Evolutionary conservation across 2,113 vertebrate genomes (phyloP).

Genomic region (Nansenia antarctica): DNA sequence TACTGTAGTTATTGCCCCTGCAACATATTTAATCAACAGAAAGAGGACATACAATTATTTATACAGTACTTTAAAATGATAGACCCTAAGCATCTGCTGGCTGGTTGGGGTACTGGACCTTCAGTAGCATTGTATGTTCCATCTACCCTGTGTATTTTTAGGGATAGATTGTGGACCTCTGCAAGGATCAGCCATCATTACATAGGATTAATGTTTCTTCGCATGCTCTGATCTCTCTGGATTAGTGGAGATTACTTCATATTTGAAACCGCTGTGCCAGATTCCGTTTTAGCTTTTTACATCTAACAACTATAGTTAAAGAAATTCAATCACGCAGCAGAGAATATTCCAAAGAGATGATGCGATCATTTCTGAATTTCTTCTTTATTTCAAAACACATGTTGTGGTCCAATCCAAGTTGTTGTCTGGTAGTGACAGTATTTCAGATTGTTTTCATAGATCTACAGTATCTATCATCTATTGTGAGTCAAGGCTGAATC

Average conservation of each 20-base stretch:
- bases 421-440: neutral
- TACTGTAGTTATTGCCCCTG: constrained; percentile 29
- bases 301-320: constrained; percentile 48
- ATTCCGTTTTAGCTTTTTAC: constrained; percentile 61
- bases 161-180: constrained; percentile 54
- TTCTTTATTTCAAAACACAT: neutral
- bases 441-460: neutral
- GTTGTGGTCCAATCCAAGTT: neutral
- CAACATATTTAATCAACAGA: constrained; percentile 56
- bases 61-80: too few relatives aligned
- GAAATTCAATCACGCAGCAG: constrained; percentile 24
- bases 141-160: constrained; percentile 46
- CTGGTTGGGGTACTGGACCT: too few relatives aligned
- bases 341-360: neutral
- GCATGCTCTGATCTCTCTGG: constrained; percentile 66
- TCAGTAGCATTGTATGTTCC: constrained; percentile 7
- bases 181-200: constrained; percentile 71
- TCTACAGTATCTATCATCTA: neutral
- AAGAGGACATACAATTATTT: too few relatives aligned
- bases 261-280: constrained; percentile 53
- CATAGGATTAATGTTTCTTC: constrained; percentile 70
- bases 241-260: constrained; percentile 76
- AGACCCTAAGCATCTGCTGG: too few relatives aligned
- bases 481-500: neutral
- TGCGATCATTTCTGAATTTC: neutral